These are phyloP conservation scores for Microcebus ravelobensis DNA, from an alignment of 2,113 vertebrate species.

Conservation along the genomic window DNA sequence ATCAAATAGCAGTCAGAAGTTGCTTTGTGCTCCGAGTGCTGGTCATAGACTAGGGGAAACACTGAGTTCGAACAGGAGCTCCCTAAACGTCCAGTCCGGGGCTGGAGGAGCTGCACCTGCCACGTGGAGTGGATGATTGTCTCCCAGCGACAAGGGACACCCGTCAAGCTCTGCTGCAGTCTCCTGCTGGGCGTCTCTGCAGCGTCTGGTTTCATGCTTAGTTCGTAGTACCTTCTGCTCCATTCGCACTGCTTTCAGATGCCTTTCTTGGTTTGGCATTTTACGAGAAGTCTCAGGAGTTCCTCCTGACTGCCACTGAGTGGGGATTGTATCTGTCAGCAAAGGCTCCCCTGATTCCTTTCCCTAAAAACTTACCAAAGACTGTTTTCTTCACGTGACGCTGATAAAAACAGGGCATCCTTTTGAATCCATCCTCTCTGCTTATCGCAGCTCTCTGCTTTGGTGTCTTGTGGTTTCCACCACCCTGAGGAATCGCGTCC, in stretches of 20 bases:
- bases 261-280: neutral
- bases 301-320: neutral
- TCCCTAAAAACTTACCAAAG: neutral
- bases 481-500: neutral
- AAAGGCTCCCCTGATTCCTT: neutral
- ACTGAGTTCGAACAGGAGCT: neutral
- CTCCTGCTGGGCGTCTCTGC: neutral
- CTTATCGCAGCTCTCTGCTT: neutral
- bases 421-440: neutral
- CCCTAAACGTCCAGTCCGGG: neutral
- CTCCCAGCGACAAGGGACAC: neutral
- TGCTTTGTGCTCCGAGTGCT: neutral
- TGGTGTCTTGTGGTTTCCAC: neutral
- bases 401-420: neutral
- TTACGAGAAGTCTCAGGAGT: neutral
- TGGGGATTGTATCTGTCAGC: neutral
- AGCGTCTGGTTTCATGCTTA: neutral
- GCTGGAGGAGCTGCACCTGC: neutral
- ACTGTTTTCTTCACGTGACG: neutral
- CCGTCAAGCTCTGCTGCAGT: neutral
- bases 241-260: neutral
- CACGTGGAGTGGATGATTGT: neutral
- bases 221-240: neutral
- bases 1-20: neutral
- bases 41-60: neutral